A percentile compares a stretch with the other conserved stretches of the same genome.
Conservation (phyloP, 1,140 invertebrate species). For the Agrypnia vestita region DNA sequence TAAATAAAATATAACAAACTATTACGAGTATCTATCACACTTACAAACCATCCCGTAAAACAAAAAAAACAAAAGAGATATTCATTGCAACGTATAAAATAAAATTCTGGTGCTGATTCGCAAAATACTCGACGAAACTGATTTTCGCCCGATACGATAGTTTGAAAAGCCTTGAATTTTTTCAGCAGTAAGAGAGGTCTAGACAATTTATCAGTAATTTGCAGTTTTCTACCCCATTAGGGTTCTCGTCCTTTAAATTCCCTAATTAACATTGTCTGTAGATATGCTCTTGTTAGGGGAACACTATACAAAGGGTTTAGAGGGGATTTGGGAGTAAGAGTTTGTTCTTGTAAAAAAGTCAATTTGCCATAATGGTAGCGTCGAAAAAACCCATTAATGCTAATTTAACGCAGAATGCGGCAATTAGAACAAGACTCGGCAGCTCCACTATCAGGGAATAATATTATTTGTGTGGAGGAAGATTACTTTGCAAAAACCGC, state of each 20-base stretch:
- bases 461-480: not conserved
- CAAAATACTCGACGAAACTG: not conserved
- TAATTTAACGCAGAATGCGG: constrained; percentile 52
- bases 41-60: too few relatives aligned
- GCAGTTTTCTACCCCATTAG: constrained; percentile 54
- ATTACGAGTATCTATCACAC: too few relatives aligned
- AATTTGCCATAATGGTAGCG: constrained; percentile 54
- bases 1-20: too few relatives aligned
- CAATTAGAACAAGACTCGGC: not conserved
- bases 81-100: too few relatives aligned
- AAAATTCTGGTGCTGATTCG: too few relatives aligned
- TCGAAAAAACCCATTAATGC: constrained; percentile 45
- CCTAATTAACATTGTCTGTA: constrained; percentile 56
- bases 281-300: constrained; percentile 29
- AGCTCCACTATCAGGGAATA: not conserved
- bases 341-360: constrained; percentile 40
- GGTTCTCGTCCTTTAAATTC: constrained; percentile 37
- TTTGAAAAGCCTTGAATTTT: constrained; percentile 28
- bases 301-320: not conserved
- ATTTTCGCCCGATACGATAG: not conserved
- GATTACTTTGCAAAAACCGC: too few relatives aligned
- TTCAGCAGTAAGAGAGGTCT: constrained; percentile 5
- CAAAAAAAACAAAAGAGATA: too few relatives aligned
- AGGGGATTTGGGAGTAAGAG: constrained; percentile 38
- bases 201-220: constrained; percentile 58